Conservation (phyloP, 2,888 invertebrate species). For the Tiphia femorata region DNA sequence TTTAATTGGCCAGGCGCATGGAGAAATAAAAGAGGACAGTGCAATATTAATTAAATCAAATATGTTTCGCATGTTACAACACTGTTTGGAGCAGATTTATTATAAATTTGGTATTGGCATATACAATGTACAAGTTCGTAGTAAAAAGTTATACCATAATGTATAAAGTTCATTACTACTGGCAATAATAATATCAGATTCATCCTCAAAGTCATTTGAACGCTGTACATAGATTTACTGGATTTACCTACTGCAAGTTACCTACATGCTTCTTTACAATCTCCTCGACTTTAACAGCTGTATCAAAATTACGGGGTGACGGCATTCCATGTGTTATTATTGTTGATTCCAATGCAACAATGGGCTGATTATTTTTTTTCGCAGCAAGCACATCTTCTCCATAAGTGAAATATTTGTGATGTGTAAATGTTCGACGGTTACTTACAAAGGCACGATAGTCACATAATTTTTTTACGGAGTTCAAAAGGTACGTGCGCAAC, state of each 20-base stretch:
- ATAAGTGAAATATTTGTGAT: slow-evolving; percentile 38
- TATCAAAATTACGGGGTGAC: slow-evolving; percentile 89
- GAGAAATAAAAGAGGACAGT: neutral
- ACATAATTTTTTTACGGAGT: too few relatives aligned
- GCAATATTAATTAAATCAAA: too few relatives aligned
- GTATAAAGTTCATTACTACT: neutral
- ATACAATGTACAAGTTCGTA: too few relatives aligned
- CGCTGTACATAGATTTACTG: neutral
- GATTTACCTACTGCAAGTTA: neutral
- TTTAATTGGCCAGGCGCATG: too few relatives aligned
- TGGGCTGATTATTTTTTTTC: slow-evolving; percentile 75
- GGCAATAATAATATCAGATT: too few relatives aligned
- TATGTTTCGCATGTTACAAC: too few relatives aligned
- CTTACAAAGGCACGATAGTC: too few relatives aligned
- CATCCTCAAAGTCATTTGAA: too few relatives aligned
- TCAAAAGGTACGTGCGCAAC: too few relatives aligned
- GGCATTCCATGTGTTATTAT: slow-evolving; percentile 99
- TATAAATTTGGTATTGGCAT: too few relatives aligned
- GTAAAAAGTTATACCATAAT: too few relatives aligned
- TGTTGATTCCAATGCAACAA: slow-evolving; percentile 97
- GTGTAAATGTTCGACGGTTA: slow-evolving; percentile 9
- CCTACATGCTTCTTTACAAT: slow-evolving; percentile 75
- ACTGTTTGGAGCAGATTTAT: too few relatives aligned
- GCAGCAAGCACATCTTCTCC: slow-evolving; percentile 77
- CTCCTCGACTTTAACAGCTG: slow-evolving; percentile 85